A percentile compares a stretch with the other conserved stretches of the same genome.
Evolutionary conservation across 2,888 invertebrate genomes (phyloP).

Genomic region (Ophioninae sp.): DNA sequence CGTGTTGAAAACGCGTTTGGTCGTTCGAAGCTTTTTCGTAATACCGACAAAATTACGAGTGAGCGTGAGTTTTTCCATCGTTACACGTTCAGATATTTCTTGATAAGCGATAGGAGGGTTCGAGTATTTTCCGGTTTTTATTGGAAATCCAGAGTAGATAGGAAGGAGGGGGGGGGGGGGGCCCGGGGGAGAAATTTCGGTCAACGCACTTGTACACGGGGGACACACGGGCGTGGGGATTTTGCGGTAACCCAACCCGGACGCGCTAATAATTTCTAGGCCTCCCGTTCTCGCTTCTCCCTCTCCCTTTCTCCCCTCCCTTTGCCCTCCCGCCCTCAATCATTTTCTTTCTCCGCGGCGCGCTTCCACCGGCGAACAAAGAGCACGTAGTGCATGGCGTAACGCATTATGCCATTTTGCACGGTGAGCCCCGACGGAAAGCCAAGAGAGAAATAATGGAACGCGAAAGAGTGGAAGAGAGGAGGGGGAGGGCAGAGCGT

Average conservation of each 20-base stretch:
- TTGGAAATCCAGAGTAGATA: not conserved
- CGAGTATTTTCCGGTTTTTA: not conserved
- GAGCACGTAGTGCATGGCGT: constrained; percentile 68
- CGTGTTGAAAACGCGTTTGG: not conserved
- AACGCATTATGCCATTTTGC: constrained; percentile 71
- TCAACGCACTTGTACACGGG: constrained; percentile 42
- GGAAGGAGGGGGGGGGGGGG: too few relatives aligned
- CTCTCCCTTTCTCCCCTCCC: constrained; percentile 40
- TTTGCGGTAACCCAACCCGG: constrained; percentile 65
- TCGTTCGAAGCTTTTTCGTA: not conserved
- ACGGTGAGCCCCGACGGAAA: constrained; percentile 57
- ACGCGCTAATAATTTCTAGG: constrained; percentile 69
- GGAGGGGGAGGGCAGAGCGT: constrained; percentile 58
- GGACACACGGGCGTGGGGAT: constrained; percentile 58
- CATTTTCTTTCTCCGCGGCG: constrained; percentile 37
- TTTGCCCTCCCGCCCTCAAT: constrained; percentile 28
- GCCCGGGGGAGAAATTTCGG: constrained; percentile 12
- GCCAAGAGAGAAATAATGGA: constrained; percentile 40
- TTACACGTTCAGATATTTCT: not conserved
- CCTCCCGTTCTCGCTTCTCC: constrained; percentile 49
- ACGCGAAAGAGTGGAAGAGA: constrained; percentile 32
- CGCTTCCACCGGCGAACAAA: constrained; percentile 67
- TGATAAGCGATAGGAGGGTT: not conserved
- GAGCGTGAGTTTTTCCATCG: not conserved
- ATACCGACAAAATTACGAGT: not conserved